Evolutionary conservation across 2,888 invertebrate species (phyloP).

Genomic region (Oligia fasciuncula): DNA sequence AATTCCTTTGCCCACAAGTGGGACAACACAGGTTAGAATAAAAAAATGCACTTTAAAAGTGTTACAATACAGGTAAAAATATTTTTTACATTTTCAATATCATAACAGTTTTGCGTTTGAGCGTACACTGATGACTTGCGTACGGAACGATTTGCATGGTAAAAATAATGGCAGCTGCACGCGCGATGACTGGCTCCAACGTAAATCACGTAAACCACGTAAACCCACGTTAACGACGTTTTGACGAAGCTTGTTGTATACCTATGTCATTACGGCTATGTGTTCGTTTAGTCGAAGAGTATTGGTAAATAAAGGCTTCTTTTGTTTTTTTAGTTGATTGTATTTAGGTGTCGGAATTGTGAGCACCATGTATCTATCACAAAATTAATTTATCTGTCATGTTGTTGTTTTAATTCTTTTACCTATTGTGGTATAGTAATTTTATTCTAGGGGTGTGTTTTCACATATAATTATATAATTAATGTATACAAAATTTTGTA

Average conservation of each 20-base stretch:
- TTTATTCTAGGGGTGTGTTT: too few species aligned
- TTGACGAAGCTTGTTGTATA: conserved; percentile 18
- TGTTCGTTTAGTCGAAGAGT: not conserved
- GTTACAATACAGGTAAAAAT: not conserved
- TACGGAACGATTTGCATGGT: conserved; percentile 57
- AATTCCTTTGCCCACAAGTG: not conserved
- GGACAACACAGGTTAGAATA: not conserved
- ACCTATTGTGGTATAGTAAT: too few species aligned
- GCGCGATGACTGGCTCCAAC: conserved; percentile 55
- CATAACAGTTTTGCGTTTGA: conserved; percentile 26
- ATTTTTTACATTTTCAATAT: not conserved
- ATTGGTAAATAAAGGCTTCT: not conserved
- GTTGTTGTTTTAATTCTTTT: too few species aligned
- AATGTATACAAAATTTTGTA: too few species aligned
- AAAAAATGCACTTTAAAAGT: not conserved
- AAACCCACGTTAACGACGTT: conserved; percentile 49
- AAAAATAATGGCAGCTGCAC: conserved; percentile 59
- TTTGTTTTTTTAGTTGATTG: not conserved
- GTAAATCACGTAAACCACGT: conserved; percentile 39
- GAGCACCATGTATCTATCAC: not conserved
- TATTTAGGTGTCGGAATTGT: not conserved
- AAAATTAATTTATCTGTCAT: not conserved
- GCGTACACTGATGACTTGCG: conserved; percentile 61
- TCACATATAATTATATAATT: too few species aligned
- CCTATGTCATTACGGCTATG: not conserved